Evolutionary conservation across 2,113 vertebrate species (phyloP).

Genomic region (Nestor notabilis): DNA sequence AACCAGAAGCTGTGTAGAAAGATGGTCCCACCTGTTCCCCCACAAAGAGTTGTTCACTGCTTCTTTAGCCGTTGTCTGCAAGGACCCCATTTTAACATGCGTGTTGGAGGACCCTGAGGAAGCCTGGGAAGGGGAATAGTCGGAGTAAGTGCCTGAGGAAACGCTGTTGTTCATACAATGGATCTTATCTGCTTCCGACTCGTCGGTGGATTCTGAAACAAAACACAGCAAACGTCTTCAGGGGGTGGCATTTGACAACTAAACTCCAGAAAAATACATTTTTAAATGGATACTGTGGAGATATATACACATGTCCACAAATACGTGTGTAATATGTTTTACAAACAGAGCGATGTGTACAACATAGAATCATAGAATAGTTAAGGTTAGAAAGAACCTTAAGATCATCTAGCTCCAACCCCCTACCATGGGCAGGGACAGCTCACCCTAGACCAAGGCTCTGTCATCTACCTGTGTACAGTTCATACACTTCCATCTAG

Average conservation of each 20-base stretch:
- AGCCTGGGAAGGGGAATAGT: constrained; percentile 98
- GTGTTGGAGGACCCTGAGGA: constrained; percentile 96
- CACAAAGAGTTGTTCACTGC: constrained; percentile 92
- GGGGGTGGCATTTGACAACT: background rate
- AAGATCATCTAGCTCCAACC: background rate
- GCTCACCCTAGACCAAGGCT: background rate
- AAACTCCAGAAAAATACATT: background rate
- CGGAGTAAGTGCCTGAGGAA: constrained; percentile 98
- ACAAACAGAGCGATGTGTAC: background rate
- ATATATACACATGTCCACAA: rapidly evolving
- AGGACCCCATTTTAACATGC: constrained; percentile 85
- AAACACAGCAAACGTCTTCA: constrained; percentile 54
- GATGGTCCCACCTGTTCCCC: constrained; percentile 92
- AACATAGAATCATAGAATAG: background rate
- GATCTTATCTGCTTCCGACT: constrained; percentile 96
- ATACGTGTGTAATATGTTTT: rapidly evolving
- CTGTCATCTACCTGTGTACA: background rate
- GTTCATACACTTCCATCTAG: background rate
- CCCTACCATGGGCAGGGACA: background rate
- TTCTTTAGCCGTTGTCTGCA: constrained; percentile 90
- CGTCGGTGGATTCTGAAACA: constrained; percentile 94
- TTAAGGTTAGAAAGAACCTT: background rate
- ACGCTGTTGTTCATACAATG: constrained; percentile 99
- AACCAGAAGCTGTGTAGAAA: background rate
- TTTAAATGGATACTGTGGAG: rapidly evolving